phyloP scores from a whole-genome alignment of 92 coral and sea anemone genomes.

The Bergia sp. region DNA sequence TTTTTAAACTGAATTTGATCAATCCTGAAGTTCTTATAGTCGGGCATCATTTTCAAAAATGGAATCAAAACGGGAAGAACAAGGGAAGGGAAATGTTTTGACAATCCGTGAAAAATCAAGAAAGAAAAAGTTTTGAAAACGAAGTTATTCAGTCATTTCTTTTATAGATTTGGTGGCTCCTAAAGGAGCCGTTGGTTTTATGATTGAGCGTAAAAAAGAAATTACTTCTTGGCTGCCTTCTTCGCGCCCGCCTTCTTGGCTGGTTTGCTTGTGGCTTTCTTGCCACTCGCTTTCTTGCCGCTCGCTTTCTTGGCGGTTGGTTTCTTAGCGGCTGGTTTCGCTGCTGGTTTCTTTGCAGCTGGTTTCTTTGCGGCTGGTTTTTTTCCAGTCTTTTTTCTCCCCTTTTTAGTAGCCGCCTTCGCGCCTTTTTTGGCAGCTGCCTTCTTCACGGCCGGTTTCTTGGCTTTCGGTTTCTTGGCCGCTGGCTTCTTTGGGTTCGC shows the following conservation, averaged over 20 bases:
- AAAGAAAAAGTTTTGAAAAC: too few species aligned
- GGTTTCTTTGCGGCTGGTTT: conserved; percentile 47
- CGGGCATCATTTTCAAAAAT: too few species aligned
- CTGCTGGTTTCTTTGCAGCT: conserved; percentile 42
- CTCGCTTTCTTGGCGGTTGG: neutral
- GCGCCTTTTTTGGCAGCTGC: conserved; percentile 8
- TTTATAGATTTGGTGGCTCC: conserved; percentile 71
- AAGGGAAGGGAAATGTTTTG: too few species aligned
- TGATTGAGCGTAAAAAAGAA: too few species aligned
- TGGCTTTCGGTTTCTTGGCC: conserved; percentile 62
- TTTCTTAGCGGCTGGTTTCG: conserved; percentile 21
- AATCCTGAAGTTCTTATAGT: too few species aligned
- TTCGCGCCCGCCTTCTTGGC: too few species aligned
- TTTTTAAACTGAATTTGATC: too few species aligned
- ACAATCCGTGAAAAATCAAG: too few species aligned
- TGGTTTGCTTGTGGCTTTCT: too few species aligned
- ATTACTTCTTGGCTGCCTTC: too few species aligned
- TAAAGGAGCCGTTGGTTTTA: conserved; percentile 70
- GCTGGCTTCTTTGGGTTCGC: conserved; percentile 66
- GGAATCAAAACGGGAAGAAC: too few species aligned
- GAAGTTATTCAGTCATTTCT: neutral
- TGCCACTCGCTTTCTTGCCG: too few species aligned
- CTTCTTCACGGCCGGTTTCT: conserved; percentile 55
- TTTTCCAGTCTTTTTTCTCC: conserved; percentile 1
- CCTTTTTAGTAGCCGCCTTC: conserved; percentile 46